Evolutionary conservation across 1,140 invertebrate species (phyloP).

Genomic region (Leucophenga varia): DNA sequence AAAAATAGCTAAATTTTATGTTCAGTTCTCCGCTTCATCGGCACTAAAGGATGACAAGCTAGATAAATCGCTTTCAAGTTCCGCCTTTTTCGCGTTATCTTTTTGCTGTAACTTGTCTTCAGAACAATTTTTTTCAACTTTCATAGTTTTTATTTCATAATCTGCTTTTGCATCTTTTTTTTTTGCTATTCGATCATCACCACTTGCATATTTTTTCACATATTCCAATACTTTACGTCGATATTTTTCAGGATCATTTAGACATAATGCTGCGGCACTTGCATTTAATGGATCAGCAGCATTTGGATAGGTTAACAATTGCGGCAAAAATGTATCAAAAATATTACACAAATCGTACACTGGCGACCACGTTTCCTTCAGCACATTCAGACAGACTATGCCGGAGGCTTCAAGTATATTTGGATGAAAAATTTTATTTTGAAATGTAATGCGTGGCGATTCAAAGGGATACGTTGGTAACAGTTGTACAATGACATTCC

Average conservation of each 20-base stretch:
- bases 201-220: neutral
- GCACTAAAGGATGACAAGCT: too few relatives aligned
- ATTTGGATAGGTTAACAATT: slow-evolving; percentile 97
- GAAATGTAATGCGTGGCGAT: slow-evolving; percentile 98
- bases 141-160: too few relatives aligned
- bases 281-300: slow-evolving; percentile 97
- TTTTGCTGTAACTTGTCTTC: too few relatives aligned
- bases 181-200: too few relatives aligned
- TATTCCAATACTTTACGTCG: slow-evolving; percentile 62
- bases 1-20: too few relatives aligned
- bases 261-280: slow-evolving; percentile 92
- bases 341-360: slow-evolving; percentile 97
- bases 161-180: too few relatives aligned
- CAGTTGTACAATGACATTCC: slow-evolving; percentile 97
- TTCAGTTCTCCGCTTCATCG: too few relatives aligned
- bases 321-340: slow-evolving; percentile 99
- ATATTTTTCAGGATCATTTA: slow-evolving; percentile 77
- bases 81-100: too few relatives aligned
- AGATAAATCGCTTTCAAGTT: too few relatives aligned
- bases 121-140: too few relatives aligned
- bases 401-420: slow-evolving; percentile 99
- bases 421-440: slow-evolving; percentile 99
- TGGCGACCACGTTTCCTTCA: slow-evolving; percentile 92
- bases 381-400: slow-evolving; percentile 98
- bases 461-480: slow-evolving; percentile 99